These are phyloP conservation scores for Eudorcas thomsonii DNA, from an alignment of 2,113 vertebrate species.

Conservation along the genomic window DNA sequence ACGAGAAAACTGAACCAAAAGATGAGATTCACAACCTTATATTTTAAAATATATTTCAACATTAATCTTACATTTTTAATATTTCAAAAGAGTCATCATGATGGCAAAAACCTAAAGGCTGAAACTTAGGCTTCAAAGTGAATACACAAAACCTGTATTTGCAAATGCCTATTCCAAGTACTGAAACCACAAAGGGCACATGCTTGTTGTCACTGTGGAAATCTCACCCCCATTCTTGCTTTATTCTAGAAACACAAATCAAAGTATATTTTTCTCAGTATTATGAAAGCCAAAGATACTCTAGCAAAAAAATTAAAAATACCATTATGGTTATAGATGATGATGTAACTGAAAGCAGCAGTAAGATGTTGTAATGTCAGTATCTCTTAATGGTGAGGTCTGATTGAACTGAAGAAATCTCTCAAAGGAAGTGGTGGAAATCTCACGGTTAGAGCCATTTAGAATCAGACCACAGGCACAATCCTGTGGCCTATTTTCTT, in stretches of 20 bases:
- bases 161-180: background rate
- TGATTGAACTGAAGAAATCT: background rate
- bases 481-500: constrained; percentile 29
- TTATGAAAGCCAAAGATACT: background rate
- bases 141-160: background rate
- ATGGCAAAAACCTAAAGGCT: background rate
- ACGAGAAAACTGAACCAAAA: background rate
- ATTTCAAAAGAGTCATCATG: constrained; percentile 4
- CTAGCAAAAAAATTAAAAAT: background rate
- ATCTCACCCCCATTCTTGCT: background rate
- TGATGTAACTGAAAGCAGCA: background rate
- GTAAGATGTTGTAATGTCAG: background rate
- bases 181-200: background rate
- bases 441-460: background rate
- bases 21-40: background rate
- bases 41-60: background rate
- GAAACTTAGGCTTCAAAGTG: background rate
- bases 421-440: constrained; percentile 10
- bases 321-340: background rate
- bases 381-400: rapidly evolving
- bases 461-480: constrained; percentile 22
- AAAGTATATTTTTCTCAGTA: background rate
- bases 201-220: background rate
- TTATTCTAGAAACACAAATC: background rate
- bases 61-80: background rate